Conservation (phyloP, 2,888 invertebrate genomes). For the Koerneria pararmatus region DNA sequence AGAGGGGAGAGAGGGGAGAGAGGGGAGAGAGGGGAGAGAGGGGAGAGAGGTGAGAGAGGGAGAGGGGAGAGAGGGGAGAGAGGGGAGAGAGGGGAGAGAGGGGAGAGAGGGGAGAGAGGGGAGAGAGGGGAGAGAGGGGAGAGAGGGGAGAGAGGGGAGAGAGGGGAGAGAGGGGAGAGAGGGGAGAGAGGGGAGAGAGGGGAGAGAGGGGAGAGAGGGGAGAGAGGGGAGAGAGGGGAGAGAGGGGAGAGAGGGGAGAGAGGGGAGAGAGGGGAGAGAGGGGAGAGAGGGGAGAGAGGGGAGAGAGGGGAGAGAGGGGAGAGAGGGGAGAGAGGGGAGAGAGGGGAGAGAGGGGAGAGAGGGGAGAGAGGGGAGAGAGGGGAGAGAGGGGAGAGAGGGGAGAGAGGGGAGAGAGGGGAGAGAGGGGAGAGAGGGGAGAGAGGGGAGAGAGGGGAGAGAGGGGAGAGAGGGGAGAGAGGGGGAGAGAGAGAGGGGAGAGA, state of each 20-base stretch:
- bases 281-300: too few species aligned
- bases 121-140: background rate
- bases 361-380: conserved; percentile 1
- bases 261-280: background rate
- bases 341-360: background rate
- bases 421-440: background rate
- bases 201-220: background rate
- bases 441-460: background rate
- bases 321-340: background rate
- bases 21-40: background rate
- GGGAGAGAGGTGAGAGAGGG: background rate
- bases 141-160: background rate
- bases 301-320: background rate
- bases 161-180: background rate
- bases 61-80: background rate
- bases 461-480: conserved; percentile 6
- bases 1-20: background rate
- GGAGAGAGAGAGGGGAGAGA: conserved; percentile 8
- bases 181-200: conserved; percentile 6
- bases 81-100: background rate
- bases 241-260: conserved; percentile 29
- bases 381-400: conserved; percentile 4
- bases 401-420: background rate
- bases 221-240: conserved; percentile 1
- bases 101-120: background rate